Evolutionary conservation across 1,140 invertebrate species (phyloP).

Genomic region (Lordiphosa clarofinis): DNA sequence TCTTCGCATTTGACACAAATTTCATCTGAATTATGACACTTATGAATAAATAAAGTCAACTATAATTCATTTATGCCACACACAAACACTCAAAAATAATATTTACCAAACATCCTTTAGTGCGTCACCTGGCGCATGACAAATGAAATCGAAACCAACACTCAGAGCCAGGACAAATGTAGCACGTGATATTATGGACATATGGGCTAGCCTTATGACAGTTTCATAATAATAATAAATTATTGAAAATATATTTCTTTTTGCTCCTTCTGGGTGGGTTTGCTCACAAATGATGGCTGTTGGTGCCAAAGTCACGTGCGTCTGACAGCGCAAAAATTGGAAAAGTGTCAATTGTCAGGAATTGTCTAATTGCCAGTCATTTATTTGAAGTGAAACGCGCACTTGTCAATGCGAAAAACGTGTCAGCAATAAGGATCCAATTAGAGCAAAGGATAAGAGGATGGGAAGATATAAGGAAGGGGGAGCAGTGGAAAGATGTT

Average conservation of each 20-base stretch:
- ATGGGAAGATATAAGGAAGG: too few relatives aligned
- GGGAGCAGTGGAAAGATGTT: too few relatives aligned
- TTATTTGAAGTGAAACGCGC: constrained; percentile 49
- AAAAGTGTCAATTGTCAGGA: constrained; percentile 44
- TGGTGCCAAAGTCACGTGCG: constrained; percentile 61
- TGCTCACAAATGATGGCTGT: too few relatives aligned
- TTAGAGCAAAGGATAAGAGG: constrained; percentile 2
- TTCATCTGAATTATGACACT: constrained; percentile 70
- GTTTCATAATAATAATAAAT: constrained; percentile 47
- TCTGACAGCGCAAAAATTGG: constrained; percentile 54
- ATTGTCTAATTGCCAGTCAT: constrained; percentile 64
- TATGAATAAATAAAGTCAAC: constrained; percentile 30
- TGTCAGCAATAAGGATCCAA: constrained; percentile 50
- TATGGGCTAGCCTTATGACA: constrained; percentile 42
- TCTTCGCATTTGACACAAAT: constrained; percentile 51
- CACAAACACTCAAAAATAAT: constrained; percentile 20
- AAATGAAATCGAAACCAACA: constrained; percentile 42
- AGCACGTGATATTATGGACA: constrained; percentile 55
- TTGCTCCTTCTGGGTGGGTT: background rate
- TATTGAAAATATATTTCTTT: constrained; percentile 11
- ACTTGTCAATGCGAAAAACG: constrained; percentile 63
- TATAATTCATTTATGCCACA: constrained; percentile 54
- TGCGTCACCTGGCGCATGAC: constrained; percentile 34
- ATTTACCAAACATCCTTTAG: constrained; percentile 26
- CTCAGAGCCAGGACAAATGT: constrained; percentile 47